phyloP scores from a whole-genome alignment of 2,888 invertebrate genomes.

The Peribatodes rhomboidaria region DNA sequence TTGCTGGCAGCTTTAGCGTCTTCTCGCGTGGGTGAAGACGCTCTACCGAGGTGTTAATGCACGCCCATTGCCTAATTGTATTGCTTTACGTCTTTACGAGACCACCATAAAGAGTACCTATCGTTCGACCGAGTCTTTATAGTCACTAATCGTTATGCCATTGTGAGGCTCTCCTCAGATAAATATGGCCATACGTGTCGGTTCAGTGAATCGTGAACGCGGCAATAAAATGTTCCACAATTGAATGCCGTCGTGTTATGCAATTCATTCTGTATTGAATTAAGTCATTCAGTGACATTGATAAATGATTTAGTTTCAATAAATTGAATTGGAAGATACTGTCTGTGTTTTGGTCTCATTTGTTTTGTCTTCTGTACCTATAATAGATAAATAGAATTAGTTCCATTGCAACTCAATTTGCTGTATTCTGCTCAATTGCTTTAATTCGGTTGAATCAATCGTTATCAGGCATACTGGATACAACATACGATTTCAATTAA shows the following conservation, averaged over 20 bases:
- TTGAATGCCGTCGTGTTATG: slow-evolving; percentile 52
- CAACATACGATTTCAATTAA: slow-evolving; percentile 86
- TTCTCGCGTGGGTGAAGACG: slow-evolving; percentile 75
- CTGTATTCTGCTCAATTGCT: too few relatives aligned
- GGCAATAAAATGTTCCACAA: slow-evolving; percentile 59
- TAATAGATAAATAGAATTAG: slow-evolving; percentile 8
- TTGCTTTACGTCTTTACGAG: slow-evolving; percentile 72
- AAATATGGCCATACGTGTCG: slow-evolving; percentile 60
- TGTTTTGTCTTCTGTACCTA: slow-evolving; percentile 1
- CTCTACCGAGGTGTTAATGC: slow-evolving; percentile 81
- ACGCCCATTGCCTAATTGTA: slow-evolving; percentile 84
- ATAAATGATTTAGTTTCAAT: slow-evolving; percentile 32
- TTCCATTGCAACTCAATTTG: slow-evolving; percentile 64
- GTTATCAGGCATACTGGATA: slow-evolving; percentile 78
- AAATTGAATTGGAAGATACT: slow-evolving; percentile 27
- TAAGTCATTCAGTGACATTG: slow-evolving; percentile 46
- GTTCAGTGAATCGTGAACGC: slow-evolving; percentile 52
- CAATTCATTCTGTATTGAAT: slow-evolving; percentile 52
- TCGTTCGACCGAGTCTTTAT: slow-evolving; percentile 69
- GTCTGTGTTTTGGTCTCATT: slow-evolving; percentile 21
- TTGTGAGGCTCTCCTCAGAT: slow-evolving; percentile 61
- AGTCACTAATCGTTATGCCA: slow-evolving; percentile 76
- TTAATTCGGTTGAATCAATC: slow-evolving; percentile 64
- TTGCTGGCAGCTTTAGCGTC: slow-evolving; percentile 58
- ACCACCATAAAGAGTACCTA: slow-evolving; percentile 76